phyloP scores from a whole-genome alignment of 2,797 vertebrate species.

The Gambusia yucatana region DNA sequence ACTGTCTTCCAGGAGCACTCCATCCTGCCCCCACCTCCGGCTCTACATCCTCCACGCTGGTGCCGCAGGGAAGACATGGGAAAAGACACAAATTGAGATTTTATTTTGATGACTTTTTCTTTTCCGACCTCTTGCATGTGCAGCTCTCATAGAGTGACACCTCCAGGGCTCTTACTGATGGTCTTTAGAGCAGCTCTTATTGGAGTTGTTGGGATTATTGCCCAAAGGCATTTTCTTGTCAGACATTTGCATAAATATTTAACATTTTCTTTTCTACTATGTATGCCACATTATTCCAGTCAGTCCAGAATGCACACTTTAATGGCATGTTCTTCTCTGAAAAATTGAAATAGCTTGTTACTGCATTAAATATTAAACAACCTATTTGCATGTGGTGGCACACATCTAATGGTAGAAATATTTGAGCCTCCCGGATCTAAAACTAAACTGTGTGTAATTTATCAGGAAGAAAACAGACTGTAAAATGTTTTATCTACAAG shows the following conservation, averaged over 20 bases:
- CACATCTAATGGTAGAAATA: not conserved
- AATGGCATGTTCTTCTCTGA: not conserved
- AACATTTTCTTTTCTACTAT: not conserved
- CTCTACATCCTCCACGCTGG: slow-evolving; percentile 76
- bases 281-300: slow-evolving; percentile 1
- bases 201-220: slow-evolving; percentile 19
- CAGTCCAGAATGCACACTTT: slow-evolving; percentile 2
- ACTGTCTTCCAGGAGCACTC: slow-evolving; percentile 88
- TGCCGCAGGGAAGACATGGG: slow-evolving; percentile 32
- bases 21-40: slow-evolving; percentile 71
- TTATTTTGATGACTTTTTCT: slow-evolving; percentile 38
- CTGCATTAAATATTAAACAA: slow-evolving; percentile 9
- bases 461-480: not conserved
- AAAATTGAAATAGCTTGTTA: not conserved
- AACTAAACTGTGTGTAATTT: not conserved
- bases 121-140: slow-evolving; percentile 26
- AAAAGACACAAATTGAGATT: slow-evolving; percentile 45
- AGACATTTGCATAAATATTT: slow-evolving; percentile 22
- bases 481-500: slow-evolving; percentile 7
- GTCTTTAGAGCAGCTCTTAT: slow-evolving; percentile 16
- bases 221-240: slow-evolving; percentile 25
- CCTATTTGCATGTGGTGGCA: slow-evolving; percentile 1
- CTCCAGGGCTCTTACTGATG: slow-evolving; percentile 22
- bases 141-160: slow-evolving; percentile 15
- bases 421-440: not conserved